Evolutionary conservation across 2,797 vertebrate species (phyloP).

Genomic region (Loris lydekkerianus): DNA sequence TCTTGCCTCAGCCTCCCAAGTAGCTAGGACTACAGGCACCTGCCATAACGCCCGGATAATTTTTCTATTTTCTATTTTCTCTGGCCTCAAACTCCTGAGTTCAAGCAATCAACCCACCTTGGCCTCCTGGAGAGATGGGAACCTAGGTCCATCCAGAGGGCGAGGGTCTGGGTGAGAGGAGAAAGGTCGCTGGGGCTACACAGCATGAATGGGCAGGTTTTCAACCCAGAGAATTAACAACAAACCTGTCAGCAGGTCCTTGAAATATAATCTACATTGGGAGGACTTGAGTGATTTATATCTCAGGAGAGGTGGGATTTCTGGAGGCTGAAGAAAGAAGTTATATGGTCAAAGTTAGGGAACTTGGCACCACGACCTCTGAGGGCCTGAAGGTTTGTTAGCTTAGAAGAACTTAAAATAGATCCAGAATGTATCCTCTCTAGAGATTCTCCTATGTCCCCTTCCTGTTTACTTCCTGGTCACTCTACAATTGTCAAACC

Average conservation of each 20-base stretch:
- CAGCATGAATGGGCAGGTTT: not conserved
- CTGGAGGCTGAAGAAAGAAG: not conserved
- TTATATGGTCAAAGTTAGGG: not conserved
- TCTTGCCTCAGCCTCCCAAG: no score
- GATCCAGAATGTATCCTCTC: not conserved
- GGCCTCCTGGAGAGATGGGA: not conserved
- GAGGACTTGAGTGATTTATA: no score
- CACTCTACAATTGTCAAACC: not conserved
- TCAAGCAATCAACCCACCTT: no score
- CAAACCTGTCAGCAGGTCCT: not conserved
- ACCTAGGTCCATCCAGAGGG: not conserved
- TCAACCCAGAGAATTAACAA: not conserved
- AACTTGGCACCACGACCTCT: not conserved
- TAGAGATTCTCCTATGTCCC: no score
- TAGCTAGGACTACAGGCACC: no score
- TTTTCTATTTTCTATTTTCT: no score
- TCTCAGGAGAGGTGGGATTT: rapidly evolving
- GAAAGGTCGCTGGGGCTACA: not conserved
- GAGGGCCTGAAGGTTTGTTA: not conserved
- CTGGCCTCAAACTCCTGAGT: no score
- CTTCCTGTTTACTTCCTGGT: not conserved
- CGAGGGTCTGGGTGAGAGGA: not conserved
- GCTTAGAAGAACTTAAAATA: not conserved
- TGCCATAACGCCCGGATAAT: no score
- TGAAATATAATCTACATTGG: not conserved